phyloP scores from a whole-genome alignment of 2,797 vertebrate genomes.

The Sphenopsis melanotis region DNA sequence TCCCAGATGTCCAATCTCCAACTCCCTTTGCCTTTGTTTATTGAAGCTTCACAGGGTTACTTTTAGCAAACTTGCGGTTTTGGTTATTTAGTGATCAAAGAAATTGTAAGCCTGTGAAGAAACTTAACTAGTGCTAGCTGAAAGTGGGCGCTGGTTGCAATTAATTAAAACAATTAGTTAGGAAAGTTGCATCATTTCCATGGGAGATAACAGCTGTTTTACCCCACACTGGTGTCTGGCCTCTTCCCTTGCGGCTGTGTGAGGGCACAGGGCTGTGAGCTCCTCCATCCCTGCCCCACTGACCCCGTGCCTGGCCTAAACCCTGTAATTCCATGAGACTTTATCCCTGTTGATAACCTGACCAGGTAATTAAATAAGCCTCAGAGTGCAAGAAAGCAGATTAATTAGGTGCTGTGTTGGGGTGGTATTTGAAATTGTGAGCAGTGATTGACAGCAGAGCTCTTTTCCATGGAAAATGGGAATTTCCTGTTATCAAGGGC shows the following conservation, averaged over 20 bases:
- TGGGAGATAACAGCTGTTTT: not conserved
- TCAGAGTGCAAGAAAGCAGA: not conserved
- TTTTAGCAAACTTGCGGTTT: not conserved
- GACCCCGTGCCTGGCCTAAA: not conserved
- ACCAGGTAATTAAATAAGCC: not conserved
- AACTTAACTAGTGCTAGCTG: not conserved
- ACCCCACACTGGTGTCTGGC: accelerated
- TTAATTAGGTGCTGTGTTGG: not conserved
- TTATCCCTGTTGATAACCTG: not conserved
- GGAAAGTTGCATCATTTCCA: not conserved
- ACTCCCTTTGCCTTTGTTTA: not conserved
- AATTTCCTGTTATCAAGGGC: not conserved
- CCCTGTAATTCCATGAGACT: not conserved
- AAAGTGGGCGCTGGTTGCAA: not conserved
- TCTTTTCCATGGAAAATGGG: not conserved
- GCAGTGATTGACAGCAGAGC: accelerated
- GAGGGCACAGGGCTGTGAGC: not conserved
- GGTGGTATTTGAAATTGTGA: not conserved
- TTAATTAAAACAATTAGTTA: not conserved
- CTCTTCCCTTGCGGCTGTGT: not conserved
- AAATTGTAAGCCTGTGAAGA: not conserved
- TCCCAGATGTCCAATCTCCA: not conserved
- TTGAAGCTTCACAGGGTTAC: not conserved
- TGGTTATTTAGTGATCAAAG: not conserved
- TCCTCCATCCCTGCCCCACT: not conserved